Percentiles rank a stretch among this genome's conserved stretches.
These are phyloP conservation scores for Cottus gobio DNA, from an alignment of 2,113 vertebrate species.

Conservation along the genomic window DNA sequence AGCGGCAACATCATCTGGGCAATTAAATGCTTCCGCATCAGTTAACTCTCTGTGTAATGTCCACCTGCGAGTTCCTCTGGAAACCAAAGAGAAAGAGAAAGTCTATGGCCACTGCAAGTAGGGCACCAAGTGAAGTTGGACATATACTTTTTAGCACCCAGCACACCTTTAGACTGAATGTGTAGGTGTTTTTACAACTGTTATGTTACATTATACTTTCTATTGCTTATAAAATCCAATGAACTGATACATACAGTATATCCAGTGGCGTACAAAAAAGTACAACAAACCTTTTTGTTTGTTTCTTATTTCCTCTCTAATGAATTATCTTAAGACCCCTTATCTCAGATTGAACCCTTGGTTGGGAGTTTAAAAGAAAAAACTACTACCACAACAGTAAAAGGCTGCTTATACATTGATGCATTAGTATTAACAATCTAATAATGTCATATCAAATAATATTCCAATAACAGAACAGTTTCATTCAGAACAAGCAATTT, in stretches of 20 bases:
- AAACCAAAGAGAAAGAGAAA: constrained; percentile 33
- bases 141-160: not conserved
- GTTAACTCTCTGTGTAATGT: constrained; percentile 53
- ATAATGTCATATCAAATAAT: not conserved
- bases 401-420: not conserved
- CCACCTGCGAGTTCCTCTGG: constrained; percentile 14
- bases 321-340: not conserved
- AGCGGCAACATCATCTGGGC: constrained; percentile 49
- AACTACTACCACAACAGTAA: not conserved
- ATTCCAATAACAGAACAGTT: not conserved
- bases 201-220: too few relatives aligned
- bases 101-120: constrained; percentile 24
- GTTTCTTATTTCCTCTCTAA: not conserved
- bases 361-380: not conserved
- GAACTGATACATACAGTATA: not conserved
- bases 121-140: not conserved
- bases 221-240: not conserved
- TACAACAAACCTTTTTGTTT: not conserved
- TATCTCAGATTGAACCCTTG: not conserved
- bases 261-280: not conserved
- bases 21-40: constrained; percentile 74
- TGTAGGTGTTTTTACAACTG: not conserved
- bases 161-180: not conserved
- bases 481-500: not conserved
- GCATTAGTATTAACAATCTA: not conserved